Base-by-base conservation (phyloP, 2,888 invertebrate genomes). In the Acleris emargana region DNA sequence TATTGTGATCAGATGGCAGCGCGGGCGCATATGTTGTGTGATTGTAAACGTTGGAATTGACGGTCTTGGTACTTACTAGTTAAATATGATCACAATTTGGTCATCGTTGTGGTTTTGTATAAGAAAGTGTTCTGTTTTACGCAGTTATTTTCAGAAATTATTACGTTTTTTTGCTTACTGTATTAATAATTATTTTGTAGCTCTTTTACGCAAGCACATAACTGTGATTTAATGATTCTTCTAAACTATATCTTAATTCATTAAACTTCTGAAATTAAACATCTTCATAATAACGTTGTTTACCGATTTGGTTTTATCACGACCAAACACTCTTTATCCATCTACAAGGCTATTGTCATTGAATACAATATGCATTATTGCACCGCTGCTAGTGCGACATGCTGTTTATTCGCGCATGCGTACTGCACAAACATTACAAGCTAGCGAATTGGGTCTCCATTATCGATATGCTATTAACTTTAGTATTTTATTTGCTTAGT, bases 1-100 rank as follows among this genome's bases (percentile, higher is more conserved):
- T 77, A 82, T 82, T 81, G 80, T 79, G 84, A 88, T 91, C 89
- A 89, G 84, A 90, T 89, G 88, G 86, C 80, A 75, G 76, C 66
- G 68, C 63, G 43, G 42, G 69, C 69, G 68, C 85, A 83, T 81
- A 81, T 82, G 87, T 77, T 88, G 77, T 75, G 73, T 77, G 76
- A 78, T 78, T 59, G 50, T 68, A 42, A 72, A 73, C 5, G 67
- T 45, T 28, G 52, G 73, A 63, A 2, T 13, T 13, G 73, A n/a
- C 25, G 2, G 52, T 76, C 69, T 87, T 86, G 86, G 80, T 87
- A 79, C 73, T 84, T 77, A 43, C 43, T 51, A 13, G 9, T 51
- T 38, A 38, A 38, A 38, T 11, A 11, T 38, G 13, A 38, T 38
- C 3, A 11, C 7, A 38, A 13, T 38, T 38, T 13, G 13, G 3